Percentiles rank a stretch among this genome's conserved stretches.
phyloP scores from a whole-genome alignment of 2,113 vertebrate genomes.

The Galeopterus variegatus region DNA sequence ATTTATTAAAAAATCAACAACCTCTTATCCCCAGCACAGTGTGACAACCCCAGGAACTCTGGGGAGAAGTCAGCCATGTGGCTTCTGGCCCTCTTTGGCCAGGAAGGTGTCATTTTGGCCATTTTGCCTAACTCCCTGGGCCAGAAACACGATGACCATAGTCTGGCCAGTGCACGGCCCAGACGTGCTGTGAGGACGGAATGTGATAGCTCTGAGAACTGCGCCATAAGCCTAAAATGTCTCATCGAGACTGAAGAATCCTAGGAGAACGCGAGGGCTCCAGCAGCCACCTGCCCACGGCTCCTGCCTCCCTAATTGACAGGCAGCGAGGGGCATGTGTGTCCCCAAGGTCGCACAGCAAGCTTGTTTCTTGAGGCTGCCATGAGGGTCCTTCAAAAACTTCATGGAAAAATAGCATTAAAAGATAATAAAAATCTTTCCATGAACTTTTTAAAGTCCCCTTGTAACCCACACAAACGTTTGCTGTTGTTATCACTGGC shows the following conservation, averaged over 20 bases:
- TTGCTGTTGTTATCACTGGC: background rate
- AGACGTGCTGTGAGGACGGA: fast-evolving
- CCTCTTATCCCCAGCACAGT: background rate
- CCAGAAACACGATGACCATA: fast-evolving
- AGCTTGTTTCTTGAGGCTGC: too few species aligned
- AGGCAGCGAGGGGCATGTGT: fast-evolving
- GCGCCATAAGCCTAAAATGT: fast-evolving
- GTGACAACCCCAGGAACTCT: background rate
- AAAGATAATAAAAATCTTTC: too few species aligned
- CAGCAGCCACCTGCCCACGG: fast-evolving
- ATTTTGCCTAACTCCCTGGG: background rate
- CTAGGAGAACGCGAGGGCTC: background rate
- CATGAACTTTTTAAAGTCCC: too few species aligned
- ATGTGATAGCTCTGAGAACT: fast-evolving
- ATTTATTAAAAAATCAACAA: background rate
- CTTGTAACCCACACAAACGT: background rate
- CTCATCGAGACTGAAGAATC: fast-evolving
- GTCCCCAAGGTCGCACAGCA: background rate
- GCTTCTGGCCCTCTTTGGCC: background rate
- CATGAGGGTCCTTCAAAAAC: too few species aligned
- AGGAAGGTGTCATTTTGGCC: background rate
- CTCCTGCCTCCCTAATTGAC: background rate
- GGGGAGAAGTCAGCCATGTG: fast-evolving
- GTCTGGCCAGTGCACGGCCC: background rate
- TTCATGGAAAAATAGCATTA: too few species aligned